Evolutionary conservation across 2,113 vertebrate genomes (phyloP).

Genomic region (Centropristis striata): DNA sequence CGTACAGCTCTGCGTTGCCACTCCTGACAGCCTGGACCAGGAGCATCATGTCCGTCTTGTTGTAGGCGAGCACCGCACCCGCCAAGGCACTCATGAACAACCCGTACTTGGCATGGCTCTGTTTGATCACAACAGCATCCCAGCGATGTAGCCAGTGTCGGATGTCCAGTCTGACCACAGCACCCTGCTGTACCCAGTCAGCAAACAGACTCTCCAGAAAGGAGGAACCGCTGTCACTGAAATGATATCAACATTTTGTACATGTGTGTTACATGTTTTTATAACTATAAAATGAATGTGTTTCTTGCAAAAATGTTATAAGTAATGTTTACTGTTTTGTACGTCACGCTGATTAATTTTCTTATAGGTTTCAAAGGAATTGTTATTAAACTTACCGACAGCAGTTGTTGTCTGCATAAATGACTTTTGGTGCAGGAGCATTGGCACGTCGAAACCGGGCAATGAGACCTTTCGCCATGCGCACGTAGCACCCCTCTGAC

Average conservation of each 20-base stretch:
- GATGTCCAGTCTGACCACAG: conserved; percentile 2
- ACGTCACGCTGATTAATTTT: too few relatives aligned
- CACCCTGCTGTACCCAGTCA: neutral
- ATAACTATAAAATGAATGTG: too few relatives aligned
- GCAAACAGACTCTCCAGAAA: neutral
- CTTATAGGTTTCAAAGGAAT: neutral
- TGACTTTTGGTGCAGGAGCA: neutral
- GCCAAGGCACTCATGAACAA: neutral
- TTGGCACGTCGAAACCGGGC: neutral
- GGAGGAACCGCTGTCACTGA: neutral
- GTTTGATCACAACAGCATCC: neutral
- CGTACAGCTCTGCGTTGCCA: neutral
- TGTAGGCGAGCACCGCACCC: neutral
- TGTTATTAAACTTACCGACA: too few relatives aligned
- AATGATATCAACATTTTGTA: neutral
- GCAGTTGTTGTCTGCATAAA: neutral
- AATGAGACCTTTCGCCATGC: neutral
- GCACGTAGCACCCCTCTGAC: neutral
- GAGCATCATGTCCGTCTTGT: neutral
- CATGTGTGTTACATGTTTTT: too few relatives aligned
- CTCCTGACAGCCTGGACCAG: neutral
- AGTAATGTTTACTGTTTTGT: too few relatives aligned
- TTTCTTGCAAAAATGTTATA: too few relatives aligned
- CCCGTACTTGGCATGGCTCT: conserved; percentile 7
- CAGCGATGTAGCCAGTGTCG: neutral